Evolutionary conservation across 2,113 vertebrate genomes (phyloP), one percentile per base, ranked within the genome.

Genomic region (Pangasianodon hypophthalmus): DNA sequence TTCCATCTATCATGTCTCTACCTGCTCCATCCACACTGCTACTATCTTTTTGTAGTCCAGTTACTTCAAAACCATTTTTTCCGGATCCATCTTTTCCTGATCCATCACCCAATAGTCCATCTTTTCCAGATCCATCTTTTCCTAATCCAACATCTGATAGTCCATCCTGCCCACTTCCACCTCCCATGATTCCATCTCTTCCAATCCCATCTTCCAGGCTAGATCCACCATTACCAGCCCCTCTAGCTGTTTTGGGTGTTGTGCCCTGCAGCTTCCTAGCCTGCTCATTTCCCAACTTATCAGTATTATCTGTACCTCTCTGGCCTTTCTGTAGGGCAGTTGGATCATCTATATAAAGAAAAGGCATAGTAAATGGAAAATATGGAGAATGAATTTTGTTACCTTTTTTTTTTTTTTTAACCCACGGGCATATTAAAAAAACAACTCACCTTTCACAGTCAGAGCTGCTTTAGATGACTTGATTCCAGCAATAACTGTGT

Each of bases 401-500:
- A 58, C 18, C 60, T 58, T 46, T 21, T 73, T 58, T 46, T 21
- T 84, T 37, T 85, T 77, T 89, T 79, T 71, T 24, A 1, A 18
- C 19, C 18, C 29, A 4, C 50, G 11, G 7, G 37, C 2, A 77
- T 77, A 71, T 58, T 32, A 50, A 50, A 58, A 48, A 11, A 71
- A 83, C n/a, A 77, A 37, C 96, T 92, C 90, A 98, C 98, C 93
- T 94, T 96, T 94, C 18, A 98, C 96, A n/a, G 92, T 80, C 6
- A 99, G 96, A 91, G 95, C 96, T 54, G 97, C 97, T 0, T 94
- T 96, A 85, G 96, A 97, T 54, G 93, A 91, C 0, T 94, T 93
- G 54, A 96, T 92, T 0, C 97, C 97, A 0, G 92, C 95, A n/a
- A 95, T 94, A 1, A 97, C 95, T 0, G 95, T 96, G 79, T 96